Conservation (phyloP, 2,797 vertebrate species). For the Loriculus beryllinus region DNA sequence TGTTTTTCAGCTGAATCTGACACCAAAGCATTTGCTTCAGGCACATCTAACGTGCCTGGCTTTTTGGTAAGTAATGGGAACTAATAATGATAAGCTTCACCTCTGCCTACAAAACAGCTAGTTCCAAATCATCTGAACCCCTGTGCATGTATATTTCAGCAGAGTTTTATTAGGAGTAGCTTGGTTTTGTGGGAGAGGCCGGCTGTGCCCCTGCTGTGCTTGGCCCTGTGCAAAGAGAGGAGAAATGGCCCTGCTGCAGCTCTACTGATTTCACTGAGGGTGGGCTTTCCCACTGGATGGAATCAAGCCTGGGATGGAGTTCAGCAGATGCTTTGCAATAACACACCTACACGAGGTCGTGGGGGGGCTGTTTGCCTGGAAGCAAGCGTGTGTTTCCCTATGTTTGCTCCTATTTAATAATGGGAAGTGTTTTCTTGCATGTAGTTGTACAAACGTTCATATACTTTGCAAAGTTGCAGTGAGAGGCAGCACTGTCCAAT, state of each 20-base stretch:
- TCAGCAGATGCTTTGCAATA: neutral
- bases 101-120: conserved; percentile 45
- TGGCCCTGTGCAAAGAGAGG: neutral
- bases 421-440: neutral
- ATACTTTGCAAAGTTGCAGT: neutral
- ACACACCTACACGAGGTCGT: neutral
- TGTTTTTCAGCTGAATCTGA: conserved; percentile 57
- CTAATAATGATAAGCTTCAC: conserved; percentile 54
- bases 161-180: neutral
- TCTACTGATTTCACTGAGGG: neutral
- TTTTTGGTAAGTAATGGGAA: conserved; percentile 61
- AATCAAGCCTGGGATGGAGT: neutral
- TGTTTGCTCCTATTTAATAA: neutral
- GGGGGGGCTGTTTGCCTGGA: neutral
- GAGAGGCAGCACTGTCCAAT: neutral
- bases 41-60: conserved; percentile 22
- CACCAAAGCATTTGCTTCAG: conserved; percentile 52
- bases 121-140: conserved; percentile 39
- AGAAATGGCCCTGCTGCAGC: neutral
- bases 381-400: neutral
- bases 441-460: neutral
- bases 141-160: neutral
- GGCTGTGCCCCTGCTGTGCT: neutral
- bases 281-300: neutral
- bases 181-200: neutral